These are phyloP conservation scores for Ptychoptera albimana DNA, from an alignment of 2,888 invertebrate genomes.

Conservation along the genomic window DNA sequence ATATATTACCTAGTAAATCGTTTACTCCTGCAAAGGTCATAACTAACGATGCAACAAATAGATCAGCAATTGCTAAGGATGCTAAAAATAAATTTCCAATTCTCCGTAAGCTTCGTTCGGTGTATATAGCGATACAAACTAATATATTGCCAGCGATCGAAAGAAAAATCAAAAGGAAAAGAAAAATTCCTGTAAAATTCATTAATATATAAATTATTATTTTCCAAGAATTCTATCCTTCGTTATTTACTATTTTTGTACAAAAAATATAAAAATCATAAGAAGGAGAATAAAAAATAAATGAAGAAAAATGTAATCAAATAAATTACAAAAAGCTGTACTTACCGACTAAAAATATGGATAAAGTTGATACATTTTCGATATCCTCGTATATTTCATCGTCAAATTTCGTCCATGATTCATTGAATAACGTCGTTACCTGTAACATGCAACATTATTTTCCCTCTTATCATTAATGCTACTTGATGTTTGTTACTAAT, in stretches of 20 bases:
- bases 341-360: slow-evolving; percentile 66
- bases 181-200: slow-evolving; percentile 53
- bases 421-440: slow-evolving; percentile 28
- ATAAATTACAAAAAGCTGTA: neutral
- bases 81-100: slow-evolving; percentile 89
- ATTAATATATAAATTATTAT: slow-evolving; percentile 9
- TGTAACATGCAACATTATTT: slow-evolving; percentile 13
- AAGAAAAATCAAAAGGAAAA: slow-evolving; percentile 79
- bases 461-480: neutral
- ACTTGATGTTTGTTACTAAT: no score
- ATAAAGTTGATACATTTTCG: slow-evolving; percentile 57
- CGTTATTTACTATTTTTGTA: no score
- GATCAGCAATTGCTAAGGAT: slow-evolving; percentile 92
- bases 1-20: slow-evolving; percentile 62
- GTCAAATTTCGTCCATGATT: slow-evolving; percentile 28
- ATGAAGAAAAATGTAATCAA: no score
- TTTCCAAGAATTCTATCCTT: neutral
- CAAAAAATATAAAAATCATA: neutral
- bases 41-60: slow-evolving; percentile 90
- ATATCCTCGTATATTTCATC: slow-evolving; percentile 34
- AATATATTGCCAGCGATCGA: slow-evolving; percentile 92
- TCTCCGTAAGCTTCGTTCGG: slow-evolving; percentile 75
- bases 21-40: slow-evolving; percentile 98
- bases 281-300: no score
- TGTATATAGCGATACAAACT: slow-evolving; percentile 94